Evolutionary conservation across 2,888 invertebrate species (phyloP).

Genomic region (Stegophylla sp.): DNA sequence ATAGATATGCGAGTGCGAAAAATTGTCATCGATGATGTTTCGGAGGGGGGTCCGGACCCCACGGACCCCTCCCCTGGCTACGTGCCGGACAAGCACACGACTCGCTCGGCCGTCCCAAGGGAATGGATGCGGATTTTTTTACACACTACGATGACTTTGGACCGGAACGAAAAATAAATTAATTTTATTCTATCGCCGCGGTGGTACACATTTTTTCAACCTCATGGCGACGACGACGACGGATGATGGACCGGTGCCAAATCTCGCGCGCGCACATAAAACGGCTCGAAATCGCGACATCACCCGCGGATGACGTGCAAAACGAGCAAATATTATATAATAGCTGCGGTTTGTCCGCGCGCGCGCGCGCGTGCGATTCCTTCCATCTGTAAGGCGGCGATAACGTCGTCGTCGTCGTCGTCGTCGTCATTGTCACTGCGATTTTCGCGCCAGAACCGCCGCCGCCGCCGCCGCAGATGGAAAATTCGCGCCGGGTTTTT

Average conservation of each 20-base stretch:
- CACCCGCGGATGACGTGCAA: constrained; percentile 53
- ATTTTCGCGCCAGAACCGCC: not conserved
- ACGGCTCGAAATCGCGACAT: too few relatives aligned
- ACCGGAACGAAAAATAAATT: not conserved
- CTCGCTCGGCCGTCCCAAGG: not conserved
- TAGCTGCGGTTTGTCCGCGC: not conserved
- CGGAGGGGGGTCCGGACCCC: too few relatives aligned
- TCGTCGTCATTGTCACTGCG: not conserved
- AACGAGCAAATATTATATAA: too few relatives aligned
- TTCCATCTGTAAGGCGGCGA: constrained; percentile 57
- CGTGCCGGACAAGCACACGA: too few relatives aligned
- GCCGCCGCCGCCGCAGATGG: not conserved
- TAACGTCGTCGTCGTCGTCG: constrained; percentile 33
- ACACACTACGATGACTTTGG: not conserved
- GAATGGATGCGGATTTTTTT: not conserved
- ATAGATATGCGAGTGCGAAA: too few relatives aligned
- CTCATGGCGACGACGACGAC: constrained; percentile 16
- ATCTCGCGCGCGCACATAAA: not conserved
- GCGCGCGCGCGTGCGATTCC: constrained; percentile 36
- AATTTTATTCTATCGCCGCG: too few relatives aligned
- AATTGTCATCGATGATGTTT: too few relatives aligned
- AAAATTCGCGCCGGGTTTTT: constrained; percentile 28
- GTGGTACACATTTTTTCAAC: not conserved
- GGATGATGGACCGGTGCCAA: constrained; percentile 57
- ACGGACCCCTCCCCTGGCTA: too few relatives aligned